phyloP scores from a whole-genome alignment of 2,888 invertebrate species.

The Drosophila basisetae region DNA sequence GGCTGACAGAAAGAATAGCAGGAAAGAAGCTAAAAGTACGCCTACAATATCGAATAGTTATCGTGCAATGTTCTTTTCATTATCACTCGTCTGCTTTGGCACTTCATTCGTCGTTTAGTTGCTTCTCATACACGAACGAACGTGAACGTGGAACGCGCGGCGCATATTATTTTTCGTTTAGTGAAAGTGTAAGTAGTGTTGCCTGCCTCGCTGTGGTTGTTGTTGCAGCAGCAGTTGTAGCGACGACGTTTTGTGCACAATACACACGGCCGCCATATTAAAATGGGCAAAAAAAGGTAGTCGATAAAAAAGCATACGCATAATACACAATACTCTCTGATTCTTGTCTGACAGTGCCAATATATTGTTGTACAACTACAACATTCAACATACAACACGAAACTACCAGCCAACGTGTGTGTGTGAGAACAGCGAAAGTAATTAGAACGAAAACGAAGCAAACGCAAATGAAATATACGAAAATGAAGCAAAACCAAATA shows the following conservation, averaged over 20 bases:
- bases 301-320: slow-evolving; percentile 42
- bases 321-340: slow-evolving; percentile 45
- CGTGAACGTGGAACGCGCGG: slow-evolving; percentile 68
- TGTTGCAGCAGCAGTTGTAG: slow-evolving; percentile 52
- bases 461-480: slow-evolving; percentile 42
- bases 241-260: slow-evolving; percentile 63
- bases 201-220: slow-evolving; percentile 50
- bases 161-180: slow-evolving; percentile 71
- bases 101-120: slow-evolving; percentile 61
- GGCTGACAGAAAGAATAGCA: slow-evolving; percentile 41
- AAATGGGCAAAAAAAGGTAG: slow-evolving; percentile 64
- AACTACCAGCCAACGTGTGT: slow-evolving; percentile 30
- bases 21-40: slow-evolving; percentile 51
- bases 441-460: slow-evolving; percentile 61
- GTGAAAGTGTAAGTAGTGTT: slow-evolving; percentile 73
- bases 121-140: slow-evolving; percentile 61
- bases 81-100: slow-evolving; percentile 57
- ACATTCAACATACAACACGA: slow-evolving; percentile 24
- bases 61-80: slow-evolving; percentile 62
- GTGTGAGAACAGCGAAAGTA: slow-evolving; percentile 59
- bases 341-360: slow-evolving; percentile 37
- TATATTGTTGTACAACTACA: slow-evolving; percentile 33
- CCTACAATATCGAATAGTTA: slow-evolving; percentile 63
- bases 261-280: slow-evolving; percentile 67
- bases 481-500: slow-evolving; percentile 45